Evolutionary conservation across 1,140 invertebrate genomes (phyloP).

Genomic region (Gryllus bimaculatus): DNA sequence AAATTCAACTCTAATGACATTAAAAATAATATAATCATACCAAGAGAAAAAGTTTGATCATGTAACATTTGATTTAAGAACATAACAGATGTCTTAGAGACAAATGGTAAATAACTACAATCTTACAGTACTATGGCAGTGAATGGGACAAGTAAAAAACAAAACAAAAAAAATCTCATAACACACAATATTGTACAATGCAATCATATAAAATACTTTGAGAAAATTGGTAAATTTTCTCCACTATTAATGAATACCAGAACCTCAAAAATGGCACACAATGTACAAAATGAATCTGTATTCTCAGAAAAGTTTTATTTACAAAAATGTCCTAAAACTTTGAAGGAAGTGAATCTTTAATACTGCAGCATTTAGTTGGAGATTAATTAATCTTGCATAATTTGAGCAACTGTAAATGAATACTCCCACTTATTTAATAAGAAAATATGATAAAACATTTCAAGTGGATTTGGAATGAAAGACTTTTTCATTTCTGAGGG

Average conservation of each 20-base stretch:
- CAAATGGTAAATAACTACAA: neutral
- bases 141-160: neutral
- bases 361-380: too few relatives aligned
- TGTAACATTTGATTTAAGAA: neutral
- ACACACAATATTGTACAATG: neutral
- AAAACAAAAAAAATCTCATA: neutral
- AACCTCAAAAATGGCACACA: neutral
- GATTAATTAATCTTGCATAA: too few relatives aligned
- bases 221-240: neutral
- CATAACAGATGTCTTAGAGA: neutral
- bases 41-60: neutral
- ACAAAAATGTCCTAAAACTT: too few relatives aligned
- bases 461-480: too few relatives aligned
- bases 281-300: neutral
- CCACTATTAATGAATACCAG: neutral
- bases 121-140: neutral
- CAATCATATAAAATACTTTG: too few relatives aligned
- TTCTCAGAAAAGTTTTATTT: too few relatives aligned
- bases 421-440: too few relatives aligned
- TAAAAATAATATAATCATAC: neutral
- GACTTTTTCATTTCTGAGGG: too few relatives aligned
- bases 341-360: too few relatives aligned
- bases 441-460: too few relatives aligned
- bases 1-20: too few relatives aligned
- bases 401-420: too few relatives aligned